phyloP scores from a whole-genome alignment of 2,797 vertebrate genomes.

The Meriones psammophilus region DNA sequence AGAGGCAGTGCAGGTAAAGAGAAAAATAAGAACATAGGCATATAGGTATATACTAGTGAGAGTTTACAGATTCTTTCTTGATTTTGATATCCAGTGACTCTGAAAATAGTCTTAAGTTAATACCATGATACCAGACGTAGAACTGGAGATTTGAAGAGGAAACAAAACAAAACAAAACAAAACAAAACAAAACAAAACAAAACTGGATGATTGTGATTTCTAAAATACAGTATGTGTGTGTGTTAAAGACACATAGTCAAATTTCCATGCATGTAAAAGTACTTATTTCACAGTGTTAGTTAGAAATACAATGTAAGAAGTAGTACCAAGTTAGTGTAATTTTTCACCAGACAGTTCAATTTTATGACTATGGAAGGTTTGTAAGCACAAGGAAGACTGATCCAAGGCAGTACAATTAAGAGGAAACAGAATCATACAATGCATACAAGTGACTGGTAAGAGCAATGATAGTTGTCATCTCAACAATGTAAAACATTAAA shows the following conservation, averaged over 20 bases:
- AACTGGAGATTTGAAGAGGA: not conserved
- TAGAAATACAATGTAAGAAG: not conserved
- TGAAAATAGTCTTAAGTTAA: not conserved
- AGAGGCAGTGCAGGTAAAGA: not conserved
- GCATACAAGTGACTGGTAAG: no score
- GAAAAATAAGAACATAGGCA: not conserved
- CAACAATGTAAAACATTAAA: not conserved
- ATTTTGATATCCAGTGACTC: not conserved
- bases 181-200: not conserved
- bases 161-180: no score
- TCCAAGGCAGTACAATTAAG: no score
- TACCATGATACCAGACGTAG: not conserved
- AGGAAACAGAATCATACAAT: no score
- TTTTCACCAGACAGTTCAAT: not conserved
- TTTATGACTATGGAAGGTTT: not conserved
- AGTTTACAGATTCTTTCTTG: not conserved
- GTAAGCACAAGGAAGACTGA: no score
- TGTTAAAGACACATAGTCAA: not conserved
- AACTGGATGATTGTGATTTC: not conserved
- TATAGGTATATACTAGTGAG: no score
- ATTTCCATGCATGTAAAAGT: not conserved
- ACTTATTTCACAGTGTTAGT: not conserved
- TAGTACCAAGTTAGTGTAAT: not conserved
- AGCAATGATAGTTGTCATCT: no score
- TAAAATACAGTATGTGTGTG: not conserved